phyloP scores from a whole-genome alignment of 2,797 vertebrate genomes.

The Spondyliosoma cantharus region DNA sequence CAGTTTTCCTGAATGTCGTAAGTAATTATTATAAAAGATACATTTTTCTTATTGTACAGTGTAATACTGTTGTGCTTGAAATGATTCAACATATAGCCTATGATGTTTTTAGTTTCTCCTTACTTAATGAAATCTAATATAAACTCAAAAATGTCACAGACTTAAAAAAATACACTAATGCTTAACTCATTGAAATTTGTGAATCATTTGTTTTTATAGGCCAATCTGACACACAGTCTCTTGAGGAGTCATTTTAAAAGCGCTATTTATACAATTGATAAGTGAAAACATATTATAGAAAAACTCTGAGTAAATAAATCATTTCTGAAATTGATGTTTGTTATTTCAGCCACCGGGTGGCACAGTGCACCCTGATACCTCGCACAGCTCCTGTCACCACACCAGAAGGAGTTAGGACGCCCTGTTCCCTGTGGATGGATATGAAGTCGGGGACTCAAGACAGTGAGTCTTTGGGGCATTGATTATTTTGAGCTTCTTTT shows the following conservation, averaged over 20 bases:
- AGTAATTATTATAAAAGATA: too few relatives aligned
- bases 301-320: background rate
- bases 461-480: conserved; percentile 32
- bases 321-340: background rate
- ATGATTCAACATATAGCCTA: too few relatives aligned
- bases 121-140: too few relatives aligned
- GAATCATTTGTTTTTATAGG: background rate
- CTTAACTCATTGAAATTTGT: background rate
- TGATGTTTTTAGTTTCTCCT: too few relatives aligned
- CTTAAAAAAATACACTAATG: background rate
- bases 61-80: too few relatives aligned
- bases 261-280: background rate
- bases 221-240: background rate
- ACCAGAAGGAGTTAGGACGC: background rate
- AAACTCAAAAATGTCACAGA: too few relatives aligned
- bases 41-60: too few relatives aligned
- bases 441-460: background rate
- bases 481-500: conserved; percentile 21
- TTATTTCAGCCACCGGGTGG: conserved; percentile 66
- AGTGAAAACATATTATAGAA: too few relatives aligned
- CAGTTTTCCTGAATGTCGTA: too few relatives aligned
- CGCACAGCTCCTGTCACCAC: background rate
- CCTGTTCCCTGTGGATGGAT: conserved; percentile 6
- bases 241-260: background rate
- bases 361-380: conserved; percentile 6